Conservation (phyloP, 2,888 invertebrate genomes). For the Metopia argyrocephala region DNA sequence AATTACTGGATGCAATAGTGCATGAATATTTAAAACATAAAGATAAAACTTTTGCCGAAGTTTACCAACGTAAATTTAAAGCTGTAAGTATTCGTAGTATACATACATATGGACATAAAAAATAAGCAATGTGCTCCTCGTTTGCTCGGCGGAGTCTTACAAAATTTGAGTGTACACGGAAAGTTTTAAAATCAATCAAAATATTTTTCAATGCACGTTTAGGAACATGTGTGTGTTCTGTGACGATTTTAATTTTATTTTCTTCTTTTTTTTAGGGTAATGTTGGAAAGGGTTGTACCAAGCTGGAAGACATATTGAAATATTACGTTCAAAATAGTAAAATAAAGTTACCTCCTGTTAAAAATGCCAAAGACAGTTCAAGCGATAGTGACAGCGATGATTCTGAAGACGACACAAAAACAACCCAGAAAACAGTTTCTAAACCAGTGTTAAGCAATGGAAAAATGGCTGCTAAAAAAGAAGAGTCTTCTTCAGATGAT, state of each 20-base stretch:
- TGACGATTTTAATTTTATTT: neutral
- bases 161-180: too few species aligned
- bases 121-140: slow-evolving; percentile 39
- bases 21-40: slow-evolving; percentile 83
- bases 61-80: slow-evolving; percentile 85
- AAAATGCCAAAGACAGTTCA: slow-evolving; percentile 69
- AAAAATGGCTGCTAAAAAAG: slow-evolving; percentile 33
- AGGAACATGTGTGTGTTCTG: too few species aligned
- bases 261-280: slow-evolving; percentile 80
- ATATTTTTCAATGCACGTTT: too few species aligned
- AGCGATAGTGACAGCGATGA: slow-evolving; percentile 75
- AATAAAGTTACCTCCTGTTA: slow-evolving; percentile 78
- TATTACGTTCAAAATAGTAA: slow-evolving; percentile 80
- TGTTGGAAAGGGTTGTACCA: slow-evolving; percentile 83
- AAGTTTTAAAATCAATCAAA: too few species aligned
- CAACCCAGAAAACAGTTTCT: slow-evolving; percentile 12
- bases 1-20: slow-evolving; percentile 81
- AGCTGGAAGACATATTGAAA: slow-evolving; percentile 82
- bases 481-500: slow-evolving; percentile 49
- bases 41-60: slow-evolving; percentile 84
- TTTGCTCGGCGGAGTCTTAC: neutral
- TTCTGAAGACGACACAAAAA: slow-evolving; percentile 67
- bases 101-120: neutral
- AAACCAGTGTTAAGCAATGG: slow-evolving; percentile 54
- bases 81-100: slow-evolving; percentile 82